phyloP scores from a whole-genome alignment of 2,797 vertebrate genomes.

The Gymnocypris eckloni region DNA sequence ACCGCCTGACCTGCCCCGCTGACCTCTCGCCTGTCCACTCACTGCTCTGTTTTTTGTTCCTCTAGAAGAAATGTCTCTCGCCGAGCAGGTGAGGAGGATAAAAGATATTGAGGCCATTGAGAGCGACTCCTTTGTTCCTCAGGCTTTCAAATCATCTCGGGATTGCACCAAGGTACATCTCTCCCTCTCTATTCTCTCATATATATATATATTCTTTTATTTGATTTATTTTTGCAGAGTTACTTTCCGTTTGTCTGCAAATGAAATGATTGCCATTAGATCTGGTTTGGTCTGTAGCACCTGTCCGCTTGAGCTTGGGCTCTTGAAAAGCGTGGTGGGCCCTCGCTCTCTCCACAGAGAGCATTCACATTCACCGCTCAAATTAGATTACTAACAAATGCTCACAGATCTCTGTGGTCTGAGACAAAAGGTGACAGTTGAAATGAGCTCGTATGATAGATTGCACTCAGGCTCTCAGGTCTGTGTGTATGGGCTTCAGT shows the following conservation, averaged over 20 bases:
- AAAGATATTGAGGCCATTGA: slow-evolving; percentile 98
- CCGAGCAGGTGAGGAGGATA: slow-evolving; percentile 93
- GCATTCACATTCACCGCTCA: slow-evolving; percentile 16
- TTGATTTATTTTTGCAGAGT: slow-evolving; percentile 72
- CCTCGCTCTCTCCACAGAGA: background rate
- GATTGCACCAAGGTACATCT: slow-evolving; percentile 89
- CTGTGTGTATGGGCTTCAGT: background rate
- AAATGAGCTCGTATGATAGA: slow-evolving; percentile 48
- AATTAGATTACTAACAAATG: slow-evolving; percentile 53
- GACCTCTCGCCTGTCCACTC: slow-evolving; percentile 49
- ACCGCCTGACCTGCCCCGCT: background rate
- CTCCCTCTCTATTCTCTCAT: slow-evolving; percentile 67
- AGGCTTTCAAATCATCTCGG: slow-evolving; percentile 94
- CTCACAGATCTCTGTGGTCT: slow-evolving; percentile 37
- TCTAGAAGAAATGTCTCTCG: slow-evolving; percentile 89
- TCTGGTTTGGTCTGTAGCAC: slow-evolving; percentile 69
- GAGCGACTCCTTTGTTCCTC: slow-evolving; percentile 94
- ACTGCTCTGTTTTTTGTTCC: slow-evolving; percentile 56
- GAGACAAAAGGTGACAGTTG: slow-evolving; percentile 52
- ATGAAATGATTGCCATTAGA: slow-evolving; percentile 80
- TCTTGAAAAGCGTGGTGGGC: slow-evolving; percentile 7
- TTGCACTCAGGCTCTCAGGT: slow-evolving; percentile 32
- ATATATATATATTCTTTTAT: slow-evolving; percentile 68
- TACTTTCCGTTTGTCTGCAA: slow-evolving; percentile 74
- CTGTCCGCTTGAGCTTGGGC: slow-evolving; percentile 61